A percentile compares a stretch with the other conserved stretches of the same genome.
Conservation (phyloP, 2,113 vertebrate genomes). For the Malurus melanocephalus region DNA sequence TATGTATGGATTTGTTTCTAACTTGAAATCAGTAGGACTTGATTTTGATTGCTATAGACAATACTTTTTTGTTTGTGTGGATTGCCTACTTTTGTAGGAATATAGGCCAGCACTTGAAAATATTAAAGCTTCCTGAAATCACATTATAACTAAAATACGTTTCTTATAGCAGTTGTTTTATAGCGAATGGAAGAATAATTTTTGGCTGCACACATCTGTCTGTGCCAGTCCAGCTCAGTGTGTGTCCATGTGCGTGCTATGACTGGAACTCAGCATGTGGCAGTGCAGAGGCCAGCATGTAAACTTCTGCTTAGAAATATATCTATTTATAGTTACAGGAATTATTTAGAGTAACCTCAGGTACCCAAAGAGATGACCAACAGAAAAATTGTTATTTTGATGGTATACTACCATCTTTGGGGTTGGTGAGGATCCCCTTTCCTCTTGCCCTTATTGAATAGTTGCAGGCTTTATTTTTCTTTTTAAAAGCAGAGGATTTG, state of each 20-base stretch:
- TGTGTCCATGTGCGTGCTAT: fast-evolving
- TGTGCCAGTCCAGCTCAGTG: neutral
- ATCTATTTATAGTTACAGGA: neutral
- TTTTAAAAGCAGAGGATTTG: neutral
- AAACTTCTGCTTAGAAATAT: neutral
- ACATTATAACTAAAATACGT: fast-evolving
- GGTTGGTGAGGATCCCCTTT: neutral
- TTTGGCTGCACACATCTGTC: neutral
- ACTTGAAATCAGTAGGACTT: fast-evolving
- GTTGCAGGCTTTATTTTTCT: neutral
- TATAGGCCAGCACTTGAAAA: neutral
- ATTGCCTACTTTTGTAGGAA: neutral
- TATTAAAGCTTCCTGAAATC: neutral
- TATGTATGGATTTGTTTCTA: fast-evolving
- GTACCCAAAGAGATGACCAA: neutral
- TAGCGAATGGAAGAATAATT: neutral
- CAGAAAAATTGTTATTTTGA: neutral
- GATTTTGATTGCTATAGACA: neutral
- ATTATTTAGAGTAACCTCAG: too few relatives aligned
- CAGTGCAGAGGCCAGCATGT: neutral
- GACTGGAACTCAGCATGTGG: neutral
- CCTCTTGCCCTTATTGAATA: neutral
- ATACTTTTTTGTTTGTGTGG: neutral
- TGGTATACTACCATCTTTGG: fast-evolving
- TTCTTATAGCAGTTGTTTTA: fast-evolving